phyloP scores from a whole-genome alignment of 2,113 vertebrate species.

The Thamnaconus septentrionalis region DNA sequence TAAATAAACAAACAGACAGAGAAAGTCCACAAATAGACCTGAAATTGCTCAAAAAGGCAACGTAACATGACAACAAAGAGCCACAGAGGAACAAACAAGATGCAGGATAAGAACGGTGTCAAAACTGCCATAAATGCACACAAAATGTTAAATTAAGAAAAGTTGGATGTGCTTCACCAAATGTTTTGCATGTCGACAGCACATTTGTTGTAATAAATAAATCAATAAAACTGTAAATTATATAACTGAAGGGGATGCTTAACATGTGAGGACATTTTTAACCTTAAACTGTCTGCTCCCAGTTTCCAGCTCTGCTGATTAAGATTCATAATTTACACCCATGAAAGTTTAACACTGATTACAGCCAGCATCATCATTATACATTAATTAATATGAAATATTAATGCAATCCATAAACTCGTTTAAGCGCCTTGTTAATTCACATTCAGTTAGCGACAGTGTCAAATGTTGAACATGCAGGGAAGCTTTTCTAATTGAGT shows the following conservation, averaged over 20 bases:
- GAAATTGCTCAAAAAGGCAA: background rate
- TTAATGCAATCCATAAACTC: constrained; percentile 43
- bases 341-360: constrained; percentile 60
- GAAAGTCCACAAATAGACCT: background rate
- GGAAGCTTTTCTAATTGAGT: constrained; percentile 1
- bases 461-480: constrained; percentile 6
- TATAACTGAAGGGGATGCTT: background rate
- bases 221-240: background rate
- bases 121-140: background rate
- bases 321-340: constrained; percentile 25
- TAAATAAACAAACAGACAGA: background rate
- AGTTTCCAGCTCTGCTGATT: constrained; percentile 6
- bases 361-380: constrained; percentile 43
- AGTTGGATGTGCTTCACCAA: too few species aligned
- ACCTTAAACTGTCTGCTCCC: background rate
- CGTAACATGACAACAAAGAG: background rate
- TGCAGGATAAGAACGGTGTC: background rate
- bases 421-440: constrained; percentile 26
- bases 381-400: constrained; percentile 51
- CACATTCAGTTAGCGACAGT: constrained; percentile 15
- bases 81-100: background rate
- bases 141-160: background rate
- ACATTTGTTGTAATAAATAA: too few species aligned
- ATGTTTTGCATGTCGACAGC: too few species aligned
- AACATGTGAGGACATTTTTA: background rate